These are phyloP conservation scores for Poicephalus gulielmi DNA, from an alignment of 2,113 vertebrate species.

Conservation along the genomic window DNA sequence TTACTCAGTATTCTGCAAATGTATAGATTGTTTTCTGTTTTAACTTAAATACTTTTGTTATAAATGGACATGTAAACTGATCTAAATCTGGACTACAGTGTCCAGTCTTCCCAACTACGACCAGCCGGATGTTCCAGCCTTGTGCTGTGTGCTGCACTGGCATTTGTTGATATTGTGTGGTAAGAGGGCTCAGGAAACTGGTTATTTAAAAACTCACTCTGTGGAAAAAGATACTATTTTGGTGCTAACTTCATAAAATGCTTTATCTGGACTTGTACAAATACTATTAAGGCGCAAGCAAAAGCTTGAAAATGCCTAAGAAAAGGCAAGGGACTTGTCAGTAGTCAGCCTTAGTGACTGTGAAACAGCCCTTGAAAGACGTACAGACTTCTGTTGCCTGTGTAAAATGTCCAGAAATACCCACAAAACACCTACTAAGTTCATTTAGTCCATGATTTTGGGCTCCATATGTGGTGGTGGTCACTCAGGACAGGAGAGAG, in stretches of 20 bases:
- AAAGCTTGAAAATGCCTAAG: neutral
- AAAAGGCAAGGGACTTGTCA: neutral
- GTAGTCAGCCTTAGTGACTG: neutral
- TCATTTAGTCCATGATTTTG: neutral
- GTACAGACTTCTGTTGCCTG: neutral
- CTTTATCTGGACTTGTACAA: neutral
- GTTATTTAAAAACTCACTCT: neutral
- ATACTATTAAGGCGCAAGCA: neutral
- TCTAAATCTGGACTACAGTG: neutral
- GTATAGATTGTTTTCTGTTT: neutral
- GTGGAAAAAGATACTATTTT: neutral
- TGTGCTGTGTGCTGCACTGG: neutral
- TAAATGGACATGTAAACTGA: neutral
- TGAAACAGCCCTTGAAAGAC: neutral
- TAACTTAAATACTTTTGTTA: neutral
- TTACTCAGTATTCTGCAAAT: neutral
- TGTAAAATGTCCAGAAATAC: neutral
- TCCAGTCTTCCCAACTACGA: neutral
- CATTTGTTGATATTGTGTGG: accelerated
- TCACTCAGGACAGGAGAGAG: neutral
- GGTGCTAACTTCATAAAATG: neutral
- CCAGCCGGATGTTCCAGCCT: neutral
- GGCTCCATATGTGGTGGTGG: accelerated
- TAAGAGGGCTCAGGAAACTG: neutral
- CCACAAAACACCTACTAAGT: neutral